These are phyloP conservation scores for Tethea ocularis DNA, from an alignment of 2,888 invertebrate genomes.

Conservation along the genomic window DNA sequence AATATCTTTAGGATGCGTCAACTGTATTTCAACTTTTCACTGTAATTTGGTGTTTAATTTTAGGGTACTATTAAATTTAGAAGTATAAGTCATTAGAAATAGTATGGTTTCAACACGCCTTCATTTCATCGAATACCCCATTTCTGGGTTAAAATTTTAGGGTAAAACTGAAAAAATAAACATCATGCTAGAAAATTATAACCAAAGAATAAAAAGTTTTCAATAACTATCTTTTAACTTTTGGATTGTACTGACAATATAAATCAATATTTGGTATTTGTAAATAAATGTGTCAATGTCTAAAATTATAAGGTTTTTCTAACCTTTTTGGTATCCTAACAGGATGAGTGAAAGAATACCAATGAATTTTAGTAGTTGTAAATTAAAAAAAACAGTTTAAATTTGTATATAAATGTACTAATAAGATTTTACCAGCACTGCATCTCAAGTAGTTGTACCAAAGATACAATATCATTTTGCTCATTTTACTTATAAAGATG, in stretches of 20 bases:
- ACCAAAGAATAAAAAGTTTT: background rate
- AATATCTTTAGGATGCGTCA: background rate
- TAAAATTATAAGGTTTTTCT: background rate
- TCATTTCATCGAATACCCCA: background rate
- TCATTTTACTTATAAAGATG: background rate
- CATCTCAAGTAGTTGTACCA: conserved; percentile 1
- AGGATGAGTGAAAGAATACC: background rate
- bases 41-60: background rate
- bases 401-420: background rate
- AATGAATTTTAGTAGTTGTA: background rate
- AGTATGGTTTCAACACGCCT: background rate
- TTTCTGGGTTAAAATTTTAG: background rate
- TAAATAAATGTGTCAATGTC: background rate
- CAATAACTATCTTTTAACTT: background rate
- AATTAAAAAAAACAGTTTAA: background rate
- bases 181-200: conserved; percentile 4
- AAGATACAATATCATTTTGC: background rate
- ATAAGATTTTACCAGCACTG: conserved; percentile 1
- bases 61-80: background rate
- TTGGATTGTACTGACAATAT: background rate
- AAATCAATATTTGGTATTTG: background rate
- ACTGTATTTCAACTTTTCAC: background rate
- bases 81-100: background rate
- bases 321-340: background rate
- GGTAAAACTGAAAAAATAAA: background rate